Conservation (phyloP, 2,797 vertebrate species). For the Craterocephalus amniculus region DNA sequence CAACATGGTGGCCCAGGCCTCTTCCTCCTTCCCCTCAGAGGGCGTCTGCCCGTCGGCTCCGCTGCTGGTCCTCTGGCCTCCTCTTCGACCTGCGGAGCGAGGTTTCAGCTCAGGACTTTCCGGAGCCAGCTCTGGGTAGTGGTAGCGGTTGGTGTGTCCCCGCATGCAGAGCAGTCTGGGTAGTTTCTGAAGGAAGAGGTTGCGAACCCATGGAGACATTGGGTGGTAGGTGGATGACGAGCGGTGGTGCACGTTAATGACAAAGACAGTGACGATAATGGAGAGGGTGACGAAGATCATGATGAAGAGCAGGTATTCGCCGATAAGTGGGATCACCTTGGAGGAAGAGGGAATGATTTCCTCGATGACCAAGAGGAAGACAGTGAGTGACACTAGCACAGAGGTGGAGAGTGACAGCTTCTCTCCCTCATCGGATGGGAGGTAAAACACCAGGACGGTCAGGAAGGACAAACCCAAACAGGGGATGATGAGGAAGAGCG, state of each 20-base stretch:
- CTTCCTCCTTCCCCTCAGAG: slow-evolving; percentile 83
- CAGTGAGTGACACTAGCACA: slow-evolving; percentile 95
- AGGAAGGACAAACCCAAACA: slow-evolving; percentile 95
- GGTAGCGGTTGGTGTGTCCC: slow-evolving; percentile 88
- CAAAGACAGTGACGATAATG: slow-evolving; percentile 95
- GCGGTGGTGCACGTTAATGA: slow-evolving; percentile 97
- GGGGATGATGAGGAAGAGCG: slow-evolving; percentile 95
- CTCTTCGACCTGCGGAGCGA: slow-evolving; percentile 63
- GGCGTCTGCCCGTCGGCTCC: slow-evolving; percentile 71
- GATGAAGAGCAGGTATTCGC: slow-evolving; percentile 96
- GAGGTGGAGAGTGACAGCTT: slow-evolving; percentile 96
- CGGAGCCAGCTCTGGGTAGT: slow-evolving; percentile 82
- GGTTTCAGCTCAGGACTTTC: slow-evolving; percentile 80
- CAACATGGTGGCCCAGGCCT: slow-evolving; percentile 88
- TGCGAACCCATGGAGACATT: slow-evolving; percentile 97
- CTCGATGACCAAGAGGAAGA: slow-evolving; percentile 97
- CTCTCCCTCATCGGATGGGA: slow-evolving; percentile 97
- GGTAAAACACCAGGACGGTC: slow-evolving; percentile 95
- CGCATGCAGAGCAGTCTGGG: slow-evolving; percentile 93
- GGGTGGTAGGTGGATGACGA: slow-evolving; percentile 95
- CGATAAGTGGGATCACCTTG: slow-evolving; percentile 96
- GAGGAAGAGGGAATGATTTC: slow-evolving; percentile 99
- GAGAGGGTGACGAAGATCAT: slow-evolving; percentile 99
- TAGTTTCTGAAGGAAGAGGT: slow-evolving; percentile 93
- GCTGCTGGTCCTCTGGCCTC: slow-evolving; percentile 47